Conservation (phyloP, 2,113 vertebrate species). For the Pseudorhombus dupliciocellatus region DNA sequence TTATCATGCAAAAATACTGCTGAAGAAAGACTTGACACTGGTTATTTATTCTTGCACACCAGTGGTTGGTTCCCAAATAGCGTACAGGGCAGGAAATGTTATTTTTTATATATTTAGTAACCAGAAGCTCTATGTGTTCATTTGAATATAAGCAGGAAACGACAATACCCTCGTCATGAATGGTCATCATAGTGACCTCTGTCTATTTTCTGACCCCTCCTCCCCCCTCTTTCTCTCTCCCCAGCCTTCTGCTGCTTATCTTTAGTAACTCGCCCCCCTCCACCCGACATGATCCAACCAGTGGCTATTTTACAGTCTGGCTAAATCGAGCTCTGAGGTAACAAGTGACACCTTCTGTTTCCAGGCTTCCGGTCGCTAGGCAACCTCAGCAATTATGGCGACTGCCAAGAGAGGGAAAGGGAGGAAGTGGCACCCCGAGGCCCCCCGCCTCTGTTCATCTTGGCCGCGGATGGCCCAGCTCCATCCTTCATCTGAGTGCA, state of each 20-base stretch:
- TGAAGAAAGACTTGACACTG: neutral
- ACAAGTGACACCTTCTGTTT: conserved; percentile 82
- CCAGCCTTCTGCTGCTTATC: conserved; percentile 61
- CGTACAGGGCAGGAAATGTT: too few relatives aligned
- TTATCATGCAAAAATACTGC: neutral
- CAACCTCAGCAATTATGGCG: conserved; percentile 78
- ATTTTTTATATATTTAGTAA: too few relatives aligned
- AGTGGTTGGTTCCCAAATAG: neutral
- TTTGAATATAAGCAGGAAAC: neutral
- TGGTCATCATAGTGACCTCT: conserved; percentile 31
- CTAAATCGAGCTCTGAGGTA: conserved; percentile 81
- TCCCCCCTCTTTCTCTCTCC: too few relatives aligned
- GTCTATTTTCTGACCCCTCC: conserved; percentile 43
- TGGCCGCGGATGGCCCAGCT: conserved; percentile 43
- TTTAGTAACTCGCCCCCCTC: conserved; percentile 57
- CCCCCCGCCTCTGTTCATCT: conserved; percentile 68
- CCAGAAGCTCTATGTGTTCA: neutral
- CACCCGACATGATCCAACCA: conserved; percentile 48
- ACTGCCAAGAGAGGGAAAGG: conserved; percentile 69
- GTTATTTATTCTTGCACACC: neutral
- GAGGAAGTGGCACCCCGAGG: conserved; percentile 71
- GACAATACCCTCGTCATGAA: too few relatives aligned
- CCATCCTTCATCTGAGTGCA: conserved; percentile 52
- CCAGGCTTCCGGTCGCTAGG: conserved; percentile 80
- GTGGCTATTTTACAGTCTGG: conserved; percentile 77